Conservation (phyloP, 2,888 invertebrate species). For the Steinernema hermaphroditum region DNA sequence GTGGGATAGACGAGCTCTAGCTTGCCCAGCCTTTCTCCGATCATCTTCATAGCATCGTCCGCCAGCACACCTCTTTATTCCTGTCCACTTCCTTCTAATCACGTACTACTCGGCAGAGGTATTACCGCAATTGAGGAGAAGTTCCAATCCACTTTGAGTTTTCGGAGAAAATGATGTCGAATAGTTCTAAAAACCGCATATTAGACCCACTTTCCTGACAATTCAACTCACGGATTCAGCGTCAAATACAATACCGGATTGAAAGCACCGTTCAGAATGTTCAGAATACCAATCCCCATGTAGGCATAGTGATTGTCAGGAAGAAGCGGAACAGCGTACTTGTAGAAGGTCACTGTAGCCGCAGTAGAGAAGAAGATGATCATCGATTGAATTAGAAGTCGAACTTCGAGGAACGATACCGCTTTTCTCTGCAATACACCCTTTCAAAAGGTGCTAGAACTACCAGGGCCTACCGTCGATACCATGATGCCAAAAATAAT, state of each 20-base stretch:
- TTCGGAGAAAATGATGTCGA: neutral
- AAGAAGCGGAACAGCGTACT: neutral
- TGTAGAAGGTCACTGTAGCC: neutral
- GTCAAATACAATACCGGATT: neutral
- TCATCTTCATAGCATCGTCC: no score
- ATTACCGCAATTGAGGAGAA: neutral
- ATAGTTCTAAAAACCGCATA: conserved; percentile 19
- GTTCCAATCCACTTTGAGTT: neutral
- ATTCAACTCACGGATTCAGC: neutral
- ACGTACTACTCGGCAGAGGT: neutral
- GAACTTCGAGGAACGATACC: neutral
- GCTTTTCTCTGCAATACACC: neutral
- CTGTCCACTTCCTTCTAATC: no score
- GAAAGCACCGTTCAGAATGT: neutral
- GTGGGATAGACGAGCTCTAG: no score
- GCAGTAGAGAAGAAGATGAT: neutral
- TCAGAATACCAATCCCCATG: neutral
- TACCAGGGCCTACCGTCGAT: no score
- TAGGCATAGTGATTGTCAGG: neutral
- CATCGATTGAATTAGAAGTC: neutral
- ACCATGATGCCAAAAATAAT: neutral
- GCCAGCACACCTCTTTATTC: no score
- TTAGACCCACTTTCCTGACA: neutral
- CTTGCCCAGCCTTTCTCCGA: no score
- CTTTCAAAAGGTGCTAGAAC: no score